Base-by-base conservation (phyloP, 2,113 vertebrate genomes). In the Poicephalus meyeri region DNA sequence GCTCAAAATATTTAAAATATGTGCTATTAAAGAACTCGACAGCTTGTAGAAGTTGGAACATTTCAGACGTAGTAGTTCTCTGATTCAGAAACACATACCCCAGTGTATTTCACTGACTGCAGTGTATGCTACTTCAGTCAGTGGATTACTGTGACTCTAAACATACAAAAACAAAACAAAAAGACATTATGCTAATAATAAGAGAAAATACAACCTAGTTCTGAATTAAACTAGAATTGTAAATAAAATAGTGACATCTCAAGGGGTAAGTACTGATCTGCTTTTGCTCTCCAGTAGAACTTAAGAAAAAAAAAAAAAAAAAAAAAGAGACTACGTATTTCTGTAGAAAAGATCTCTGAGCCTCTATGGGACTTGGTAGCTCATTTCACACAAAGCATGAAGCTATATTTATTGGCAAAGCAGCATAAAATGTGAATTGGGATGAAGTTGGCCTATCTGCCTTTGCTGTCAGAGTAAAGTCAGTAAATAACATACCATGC, bases 101-200 rank as follows among this genome's bases (percentile, higher is more conserved):
- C 68, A 21, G 19, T n/a, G 31, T n/a, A n/a, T 56, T 56, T n/a
- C 55, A 56, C 55, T 56, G 31, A 13, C 55, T 13, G 19, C 19
- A 56, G 31, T 20, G 31, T 56, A 33, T 56, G 53, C 18, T 33
- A 9, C 77, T 33, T 7, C 68, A 85, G n/a, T 58, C 63, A 80
- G 7, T 52, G 25, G 35, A 50, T 76, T 79, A 10, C 37, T 94
- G 80, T 76, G 70, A 82, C 33, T 96, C 44, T 47, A 80, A 95
- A 84, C 17, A n/a, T 94, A 85, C 83, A 93, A 97, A 95, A 95
- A 41, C 72, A 81, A 97, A 96, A 96, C 74, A 94, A 80, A 86
- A 66, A 78, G 5, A 39, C n/a, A 28, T 29, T 91, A 72, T 77
- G 41, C 7, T 89, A 84, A 65, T 91, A 84, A 79, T 41, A 66